These are phyloP conservation scores for Cataglyphis albicans DNA, from an alignment of 2,888 invertebrate species.

Conservation along the genomic window DNA sequence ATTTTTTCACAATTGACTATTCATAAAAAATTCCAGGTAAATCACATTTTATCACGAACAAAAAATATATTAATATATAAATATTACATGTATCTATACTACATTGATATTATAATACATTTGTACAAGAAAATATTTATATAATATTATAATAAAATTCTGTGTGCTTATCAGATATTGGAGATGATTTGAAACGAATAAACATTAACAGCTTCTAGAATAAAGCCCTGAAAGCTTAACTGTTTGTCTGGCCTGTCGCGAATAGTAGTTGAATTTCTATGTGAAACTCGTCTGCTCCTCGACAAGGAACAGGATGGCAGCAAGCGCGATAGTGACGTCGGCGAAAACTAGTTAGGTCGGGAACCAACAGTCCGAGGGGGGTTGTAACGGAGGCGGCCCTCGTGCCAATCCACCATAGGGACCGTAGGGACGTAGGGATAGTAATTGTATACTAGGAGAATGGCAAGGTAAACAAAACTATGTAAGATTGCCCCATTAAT, in stretches of 20 bases:
- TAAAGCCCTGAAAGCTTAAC: not conserved
- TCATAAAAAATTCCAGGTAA: not conserved
- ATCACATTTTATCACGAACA: not conserved
- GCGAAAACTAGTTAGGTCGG: conserved; percentile 54
- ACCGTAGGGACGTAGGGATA: conserved; percentile 80
- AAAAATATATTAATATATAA: not conserved
- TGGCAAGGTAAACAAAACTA: conserved; percentile 86
- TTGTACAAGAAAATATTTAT: not conserved
- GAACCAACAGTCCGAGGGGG: conserved; percentile 39
- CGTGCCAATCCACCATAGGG: conserved; percentile 68
- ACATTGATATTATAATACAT: not conserved
- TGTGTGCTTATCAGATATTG: not conserved
- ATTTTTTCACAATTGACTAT: not conserved
- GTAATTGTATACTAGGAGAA: conserved; percentile 85
- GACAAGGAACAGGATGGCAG: conserved; percentile 26
- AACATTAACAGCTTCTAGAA: not conserved
- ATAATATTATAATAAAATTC: not conserved
- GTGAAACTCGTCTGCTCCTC: not conserved
- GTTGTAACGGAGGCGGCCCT: conserved; percentile 67
- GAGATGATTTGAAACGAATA: not conserved
- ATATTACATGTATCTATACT: not conserved
- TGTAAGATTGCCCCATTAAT: conserved; percentile 86
- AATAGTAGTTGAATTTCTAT: conserved; percentile 16
- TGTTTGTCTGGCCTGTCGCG: not conserved
- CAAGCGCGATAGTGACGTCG: conserved; percentile 52